These are phyloP conservation scores for Hoplostethus mediterraneus DNA, from an alignment of 2,797 vertebrate genomes.

Conservation along the genomic window DNA sequence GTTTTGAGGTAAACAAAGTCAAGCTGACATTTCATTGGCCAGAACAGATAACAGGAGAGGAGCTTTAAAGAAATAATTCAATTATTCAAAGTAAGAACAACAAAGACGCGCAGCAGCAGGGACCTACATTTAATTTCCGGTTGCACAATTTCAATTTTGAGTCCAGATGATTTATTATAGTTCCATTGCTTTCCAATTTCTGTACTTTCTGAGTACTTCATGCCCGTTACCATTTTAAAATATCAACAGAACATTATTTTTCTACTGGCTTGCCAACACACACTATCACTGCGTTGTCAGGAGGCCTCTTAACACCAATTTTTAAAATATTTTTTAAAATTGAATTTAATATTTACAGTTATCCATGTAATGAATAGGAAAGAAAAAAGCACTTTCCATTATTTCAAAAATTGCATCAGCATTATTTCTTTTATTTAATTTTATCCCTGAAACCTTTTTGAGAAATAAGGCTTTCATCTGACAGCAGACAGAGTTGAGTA, in stretches of 20 bases:
- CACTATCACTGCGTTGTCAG: not conserved
- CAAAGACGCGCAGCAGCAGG: too few species aligned
- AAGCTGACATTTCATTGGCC: too few species aligned
- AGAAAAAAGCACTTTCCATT: slow-evolving; percentile 14
- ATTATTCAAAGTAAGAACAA: too few species aligned
- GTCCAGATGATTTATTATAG: not conserved
- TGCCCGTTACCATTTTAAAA: slow-evolving; percentile 31
- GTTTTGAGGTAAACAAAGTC: too few species aligned
- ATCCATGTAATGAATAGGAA: not conserved
- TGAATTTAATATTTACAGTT: not conserved
- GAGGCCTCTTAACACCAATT: too few species aligned
- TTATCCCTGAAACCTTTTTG: not conserved
- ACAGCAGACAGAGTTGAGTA: slow-evolving; percentile 32
- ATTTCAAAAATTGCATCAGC: not conserved
- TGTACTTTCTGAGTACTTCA: not conserved
- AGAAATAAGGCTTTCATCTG: slow-evolving; percentile 11
- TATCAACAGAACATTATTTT: slow-evolving; percentile 13
- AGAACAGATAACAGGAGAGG: too few species aligned
- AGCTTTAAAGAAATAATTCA: too few species aligned
- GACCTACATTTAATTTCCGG: too few species aligned
- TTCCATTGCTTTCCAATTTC: slow-evolving; percentile 2
- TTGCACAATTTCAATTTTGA: too few species aligned
- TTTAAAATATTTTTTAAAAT: not conserved
- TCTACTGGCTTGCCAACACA: not conserved
- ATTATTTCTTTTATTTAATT: not conserved